Base-by-base conservation (phyloP, 2,888 invertebrate species). In the Thera britannica region DNA sequence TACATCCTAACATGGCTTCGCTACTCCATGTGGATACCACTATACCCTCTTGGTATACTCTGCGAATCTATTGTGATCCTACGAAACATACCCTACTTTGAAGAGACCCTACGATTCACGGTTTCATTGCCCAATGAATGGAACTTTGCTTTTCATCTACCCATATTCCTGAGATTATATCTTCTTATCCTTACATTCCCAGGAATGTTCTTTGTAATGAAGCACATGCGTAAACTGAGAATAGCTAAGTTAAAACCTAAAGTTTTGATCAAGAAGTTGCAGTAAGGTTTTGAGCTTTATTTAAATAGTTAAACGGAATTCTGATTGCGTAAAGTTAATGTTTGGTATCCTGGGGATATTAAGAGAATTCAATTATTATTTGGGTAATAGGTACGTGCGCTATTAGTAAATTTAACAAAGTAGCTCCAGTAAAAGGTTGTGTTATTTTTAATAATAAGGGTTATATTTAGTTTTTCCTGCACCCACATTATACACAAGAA, bases 21-120 rank as follows among this genome's bases (percentile, higher is more conserved):
- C 12, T 99, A 99, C 87, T 97, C 97, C 0, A 94, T 98, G 65
- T 99, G 99, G 99, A 97, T 99, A 74, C 96, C 98, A 0, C 94
- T 99, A 0, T 99, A 99, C 88, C 99, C 99, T 0, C 84, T 98
- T 51, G 99, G 98, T 5, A 96, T 98, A 76, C 82, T 98, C 1
- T 97, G 97, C 80, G 99, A 99, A 93, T 97, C 97, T 0, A 95
- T 97, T 3, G 95, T 97, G 11, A 94, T 97, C 54, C 92, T 97
- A 23, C 94, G 97, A 62, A 97, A 98, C 84, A 97, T 99, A 82
- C 97, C 98, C 0, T 97, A 97, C 84, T 97, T 98, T 80, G 98
- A 98, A 76, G 97, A 98, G 82, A 97, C 97, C 0, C 94, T 95
- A 60, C 95, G 93, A 63, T 97, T 97, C 83, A 96, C 96, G 0